phyloP scores from a whole-genome alignment of 2,797 vertebrate genomes.

The Pantherophis vulpinus region DNA sequence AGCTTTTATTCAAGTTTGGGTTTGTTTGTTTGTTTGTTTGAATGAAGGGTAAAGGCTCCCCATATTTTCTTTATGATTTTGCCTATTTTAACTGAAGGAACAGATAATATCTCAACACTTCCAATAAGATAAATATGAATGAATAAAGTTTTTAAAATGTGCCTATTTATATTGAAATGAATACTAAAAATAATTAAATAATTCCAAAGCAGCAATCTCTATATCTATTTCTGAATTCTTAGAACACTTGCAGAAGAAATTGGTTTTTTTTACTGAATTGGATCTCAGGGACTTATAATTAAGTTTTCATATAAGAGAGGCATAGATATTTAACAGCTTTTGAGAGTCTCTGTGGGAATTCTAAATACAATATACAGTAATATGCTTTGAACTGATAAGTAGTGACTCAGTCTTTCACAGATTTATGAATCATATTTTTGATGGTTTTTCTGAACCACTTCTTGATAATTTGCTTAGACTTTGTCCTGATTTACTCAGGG shows the following conservation, averaged over 20 bases:
- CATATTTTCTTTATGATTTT: not conserved
- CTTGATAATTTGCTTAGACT: not conserved
- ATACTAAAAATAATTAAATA: not conserved
- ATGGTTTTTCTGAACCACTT: not conserved
- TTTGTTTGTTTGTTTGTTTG: not conserved
- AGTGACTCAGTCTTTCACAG: not conserved
- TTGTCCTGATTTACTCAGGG: not conserved
- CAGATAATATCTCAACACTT: too few species aligned
- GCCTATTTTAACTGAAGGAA: not conserved
- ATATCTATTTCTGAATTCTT: not conserved
- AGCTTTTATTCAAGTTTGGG: not conserved
- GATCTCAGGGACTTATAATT: not conserved
- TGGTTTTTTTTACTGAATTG: not conserved
- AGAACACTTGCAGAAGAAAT: not conserved
- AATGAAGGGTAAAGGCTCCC: not conserved
- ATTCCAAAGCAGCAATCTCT: not conserved
- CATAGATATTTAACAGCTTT: not conserved
- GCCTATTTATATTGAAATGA: not conserved
- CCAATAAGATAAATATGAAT: too few species aligned
- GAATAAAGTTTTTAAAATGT: too few species aligned
- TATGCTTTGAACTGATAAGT: not conserved
- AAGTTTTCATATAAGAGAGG: not conserved
- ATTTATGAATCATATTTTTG: not conserved
- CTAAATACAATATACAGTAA: not conserved
- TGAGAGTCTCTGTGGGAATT: not conserved